These are phyloP conservation scores for Grapholita molesta DNA, from an alignment of 1,140 invertebrate genomes.

Conservation along the genomic window DNA sequence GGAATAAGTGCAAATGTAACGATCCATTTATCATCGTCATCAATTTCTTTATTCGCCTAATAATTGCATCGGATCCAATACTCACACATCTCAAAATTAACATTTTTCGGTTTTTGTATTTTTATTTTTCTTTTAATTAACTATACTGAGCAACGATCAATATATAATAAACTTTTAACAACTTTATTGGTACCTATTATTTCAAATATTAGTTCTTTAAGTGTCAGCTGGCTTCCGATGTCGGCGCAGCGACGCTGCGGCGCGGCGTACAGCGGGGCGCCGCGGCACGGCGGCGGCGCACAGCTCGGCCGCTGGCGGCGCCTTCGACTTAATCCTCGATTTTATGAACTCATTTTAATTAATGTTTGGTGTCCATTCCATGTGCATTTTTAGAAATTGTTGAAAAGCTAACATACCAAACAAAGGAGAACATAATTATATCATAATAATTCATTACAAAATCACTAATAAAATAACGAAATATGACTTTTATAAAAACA, in stretches of 20 bases:
- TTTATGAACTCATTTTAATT: too few relatives aligned
- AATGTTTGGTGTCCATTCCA: too few relatives aligned
- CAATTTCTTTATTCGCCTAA: neutral
- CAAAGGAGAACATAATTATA: too few relatives aligned
- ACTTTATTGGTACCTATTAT: constrained; percentile 19
- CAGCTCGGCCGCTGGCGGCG: neutral
- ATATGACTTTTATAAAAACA: too few relatives aligned
- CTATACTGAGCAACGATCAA: constrained; percentile 45
- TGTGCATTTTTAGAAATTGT: too few relatives aligned
- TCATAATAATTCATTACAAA: too few relatives aligned
- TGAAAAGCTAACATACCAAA: too few relatives aligned
- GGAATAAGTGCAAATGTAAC: neutral
- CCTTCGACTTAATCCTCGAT: neutral
- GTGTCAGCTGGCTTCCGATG: neutral
- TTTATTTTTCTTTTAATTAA: constrained; percentile 17
- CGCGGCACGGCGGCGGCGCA: neutral
- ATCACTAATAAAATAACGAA: too few relatives aligned
- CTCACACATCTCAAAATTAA: constrained; percentile 6
- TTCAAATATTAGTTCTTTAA: neutral
- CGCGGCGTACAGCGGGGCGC: neutral
- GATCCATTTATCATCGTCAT: neutral
- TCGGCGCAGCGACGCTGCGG: neutral
- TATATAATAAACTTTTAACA: constrained; percentile 37
- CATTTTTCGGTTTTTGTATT: constrained; percentile 1
- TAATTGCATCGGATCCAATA: neutral